Percentiles rank a stretch among this genome's conserved stretches.
phyloP scores from a whole-genome alignment of 2,113 vertebrate genomes.

The Hemichromis elongatus region DNA sequence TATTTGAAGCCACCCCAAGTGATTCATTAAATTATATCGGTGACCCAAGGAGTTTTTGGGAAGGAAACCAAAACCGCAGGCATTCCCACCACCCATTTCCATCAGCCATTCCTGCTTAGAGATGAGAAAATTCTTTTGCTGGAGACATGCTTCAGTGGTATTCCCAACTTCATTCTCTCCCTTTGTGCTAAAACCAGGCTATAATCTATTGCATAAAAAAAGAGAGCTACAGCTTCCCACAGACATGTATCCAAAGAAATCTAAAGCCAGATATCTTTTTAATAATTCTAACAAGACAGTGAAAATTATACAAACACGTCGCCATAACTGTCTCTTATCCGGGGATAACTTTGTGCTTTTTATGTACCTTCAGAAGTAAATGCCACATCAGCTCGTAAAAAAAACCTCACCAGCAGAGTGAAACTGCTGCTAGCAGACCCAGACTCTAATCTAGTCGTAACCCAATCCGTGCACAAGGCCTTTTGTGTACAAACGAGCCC shows the following conservation, averaged over 20 bases:
- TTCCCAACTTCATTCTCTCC: constrained; percentile 32
- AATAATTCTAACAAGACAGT: constrained; percentile 9
- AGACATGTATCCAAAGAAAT: constrained; percentile 7
- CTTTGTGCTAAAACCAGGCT: constrained; percentile 14
- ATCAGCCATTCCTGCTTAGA: constrained; percentile 7
- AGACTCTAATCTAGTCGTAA: constrained; percentile 52
- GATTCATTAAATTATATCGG: constrained; percentile 54
- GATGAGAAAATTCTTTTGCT: constrained; percentile 28
- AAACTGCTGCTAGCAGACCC: constrained; percentile 36
- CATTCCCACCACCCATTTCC: constrained; percentile 39
- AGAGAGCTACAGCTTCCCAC: not conserved
- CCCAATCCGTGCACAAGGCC: constrained; percentile 36
- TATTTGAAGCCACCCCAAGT: constrained; percentile 39
- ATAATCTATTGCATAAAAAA: not conserved
- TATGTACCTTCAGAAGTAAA: constrained; percentile 16
- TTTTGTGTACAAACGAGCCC: constrained; percentile 52
- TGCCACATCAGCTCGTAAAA: not conserved
- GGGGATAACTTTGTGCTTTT: constrained; percentile 23
- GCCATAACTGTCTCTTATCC: not conserved
- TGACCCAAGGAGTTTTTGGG: constrained; percentile 45
- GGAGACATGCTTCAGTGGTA: constrained; percentile 23
- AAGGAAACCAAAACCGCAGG: constrained; percentile 58
- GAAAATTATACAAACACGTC: not conserved
- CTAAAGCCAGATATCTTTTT: constrained; percentile 8
- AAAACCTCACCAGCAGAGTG: constrained; percentile 30